These are phyloP conservation scores for Troides helena DNA, from an alignment of 2,888 invertebrate species.

Conservation along the genomic window DNA sequence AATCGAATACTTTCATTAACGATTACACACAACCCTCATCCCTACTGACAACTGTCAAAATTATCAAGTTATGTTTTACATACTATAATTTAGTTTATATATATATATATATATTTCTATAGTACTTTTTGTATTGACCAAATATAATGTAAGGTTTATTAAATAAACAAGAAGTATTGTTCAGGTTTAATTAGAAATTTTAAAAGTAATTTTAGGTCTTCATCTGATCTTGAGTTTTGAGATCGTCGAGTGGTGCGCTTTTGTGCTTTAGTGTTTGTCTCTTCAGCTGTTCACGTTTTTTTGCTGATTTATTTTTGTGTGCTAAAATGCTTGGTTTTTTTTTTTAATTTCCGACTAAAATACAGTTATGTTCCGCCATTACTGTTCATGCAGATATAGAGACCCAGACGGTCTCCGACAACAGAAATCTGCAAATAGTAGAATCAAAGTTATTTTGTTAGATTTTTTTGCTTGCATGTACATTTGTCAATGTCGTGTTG, in stretches of 20 bases:
- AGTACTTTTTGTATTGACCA: slow-evolving; percentile 12
- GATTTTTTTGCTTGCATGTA: slow-evolving; percentile 2
- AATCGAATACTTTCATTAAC: no score
- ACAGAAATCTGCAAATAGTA: no score
- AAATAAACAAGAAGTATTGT: not conserved
- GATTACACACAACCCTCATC: no score
- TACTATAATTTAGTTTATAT: no score
- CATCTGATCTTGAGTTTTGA: not conserved
- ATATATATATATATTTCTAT: no score
- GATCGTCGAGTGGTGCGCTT: slow-evolving; percentile 22
- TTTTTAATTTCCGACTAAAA: not conserved
- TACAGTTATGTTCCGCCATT: no score
- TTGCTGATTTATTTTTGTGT: slow-evolving; percentile 33
- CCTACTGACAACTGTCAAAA: no score
- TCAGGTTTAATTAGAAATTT: not conserved
- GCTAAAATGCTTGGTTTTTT: slow-evolving; percentile 31
- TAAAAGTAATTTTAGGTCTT: not conserved
- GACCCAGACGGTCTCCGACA: no score
- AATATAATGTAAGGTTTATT: not conserved
- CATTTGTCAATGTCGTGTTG: slow-evolving; percentile 27
- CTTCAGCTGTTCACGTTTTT: slow-evolving; percentile 34
- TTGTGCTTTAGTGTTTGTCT: slow-evolving; percentile 29
- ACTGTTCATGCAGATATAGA: no score
- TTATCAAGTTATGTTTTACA: no score
- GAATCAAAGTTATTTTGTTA: no score